phyloP scores from a whole-genome alignment of 2,113 vertebrate genomes.

The Argyrosomus japonicus region DNA sequence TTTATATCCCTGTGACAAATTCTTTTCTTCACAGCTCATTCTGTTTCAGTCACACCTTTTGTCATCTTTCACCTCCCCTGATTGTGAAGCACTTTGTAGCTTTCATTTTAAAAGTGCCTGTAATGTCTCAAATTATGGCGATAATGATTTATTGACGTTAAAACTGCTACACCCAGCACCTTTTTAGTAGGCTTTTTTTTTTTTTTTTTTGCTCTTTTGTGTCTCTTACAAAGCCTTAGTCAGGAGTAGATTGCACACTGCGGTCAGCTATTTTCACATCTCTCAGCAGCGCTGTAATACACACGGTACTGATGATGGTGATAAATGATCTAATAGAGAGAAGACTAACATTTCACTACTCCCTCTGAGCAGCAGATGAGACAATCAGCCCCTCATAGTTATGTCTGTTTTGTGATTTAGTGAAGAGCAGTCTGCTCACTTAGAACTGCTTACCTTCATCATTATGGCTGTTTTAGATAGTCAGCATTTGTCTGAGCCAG shows the following conservation, averaged over 20 bases:
- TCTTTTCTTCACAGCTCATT: background rate
- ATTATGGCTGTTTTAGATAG: conserved; percentile 31
- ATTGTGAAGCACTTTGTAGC: conserved; percentile 19
- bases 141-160: conserved; percentile 55
- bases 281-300: conserved; percentile 52
- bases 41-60: background rate
- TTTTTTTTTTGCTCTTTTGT: conserved; percentile 43
- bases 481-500: conserved; percentile 31
- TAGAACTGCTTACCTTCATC: conserved; percentile 53
- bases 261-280: conserved; percentile 63
- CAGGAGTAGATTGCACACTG: conserved; percentile 39
- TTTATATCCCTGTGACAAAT: background rate
- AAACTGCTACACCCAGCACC: conserved; percentile 52
- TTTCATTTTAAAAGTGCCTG: conserved; percentile 27
- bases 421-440: conserved; percentile 30
- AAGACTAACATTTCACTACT: conserved; percentile 57
- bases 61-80: background rate
- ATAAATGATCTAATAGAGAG: conserved; percentile 61
- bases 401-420: conserved; percentile 56
- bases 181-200: conserved; percentile 25
- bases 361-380: conserved; percentile 46
- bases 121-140: conserved; percentile 43
- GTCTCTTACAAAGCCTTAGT: conserved; percentile 55
- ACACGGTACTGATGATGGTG: conserved; percentile 49
- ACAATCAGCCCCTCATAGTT: conserved; percentile 57